A percentile compares a stretch with the other conserved stretches of the same genome.
Conservation (phyloP, 37 sponge, comb jelly and placozoan species). For the Hexactinellida sp. region DNA sequence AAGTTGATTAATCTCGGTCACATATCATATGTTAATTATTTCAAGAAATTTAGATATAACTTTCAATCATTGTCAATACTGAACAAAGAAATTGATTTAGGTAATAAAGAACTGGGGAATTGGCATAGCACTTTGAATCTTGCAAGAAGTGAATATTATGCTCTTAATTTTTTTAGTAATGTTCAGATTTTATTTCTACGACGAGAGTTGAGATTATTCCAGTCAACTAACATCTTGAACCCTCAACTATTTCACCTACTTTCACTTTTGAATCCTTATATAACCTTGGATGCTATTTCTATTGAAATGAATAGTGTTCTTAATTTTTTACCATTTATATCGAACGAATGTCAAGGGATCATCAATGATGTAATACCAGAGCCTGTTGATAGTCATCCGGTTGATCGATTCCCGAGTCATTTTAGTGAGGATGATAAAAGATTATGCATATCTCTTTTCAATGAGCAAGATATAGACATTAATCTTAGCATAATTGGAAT, state of each 20-base stretch:
- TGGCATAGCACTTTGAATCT: not conserved
- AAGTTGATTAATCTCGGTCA: not conserved
- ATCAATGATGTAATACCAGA: not conserved
- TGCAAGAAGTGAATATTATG: not conserved
- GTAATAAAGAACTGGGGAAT: not conserved
- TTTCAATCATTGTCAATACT: not conserved
- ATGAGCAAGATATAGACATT: not conserved
- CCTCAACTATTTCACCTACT: not conserved
- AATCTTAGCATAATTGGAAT: not conserved
- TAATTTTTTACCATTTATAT: not conserved
- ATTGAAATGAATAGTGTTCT: not conserved
- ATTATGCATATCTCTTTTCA: not conserved
- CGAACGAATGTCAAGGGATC: not conserved
- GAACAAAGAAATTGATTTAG: not conserved
- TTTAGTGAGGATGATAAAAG: not conserved
- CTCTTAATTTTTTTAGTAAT: not conserved
- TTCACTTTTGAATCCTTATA: not conserved
- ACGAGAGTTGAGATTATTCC: not conserved
- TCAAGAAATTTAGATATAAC: not conserved
- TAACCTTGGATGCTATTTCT: not conserved
- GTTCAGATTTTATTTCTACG: not conserved
- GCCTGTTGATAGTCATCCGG: not conserved
- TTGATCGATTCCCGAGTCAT: not conserved
- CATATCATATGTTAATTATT: not conserved
- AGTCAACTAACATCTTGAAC: not conserved